Conservation (phyloP, 1,140 invertebrate species). For the Cherax destructor region DNA sequence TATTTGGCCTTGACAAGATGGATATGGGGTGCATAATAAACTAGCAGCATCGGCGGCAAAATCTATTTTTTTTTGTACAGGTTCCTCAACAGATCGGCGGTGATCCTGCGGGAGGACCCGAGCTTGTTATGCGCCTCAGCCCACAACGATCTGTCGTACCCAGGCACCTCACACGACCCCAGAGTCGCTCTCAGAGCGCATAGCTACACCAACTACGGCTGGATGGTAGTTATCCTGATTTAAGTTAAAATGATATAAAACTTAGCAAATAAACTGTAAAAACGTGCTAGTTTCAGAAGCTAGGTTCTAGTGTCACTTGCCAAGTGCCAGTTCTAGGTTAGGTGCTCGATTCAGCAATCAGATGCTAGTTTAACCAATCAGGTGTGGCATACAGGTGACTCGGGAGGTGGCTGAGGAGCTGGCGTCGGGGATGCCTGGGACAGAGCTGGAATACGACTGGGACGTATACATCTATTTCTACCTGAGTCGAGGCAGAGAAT, state of each 20-base stretch:
- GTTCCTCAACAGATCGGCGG: slow-evolving; percentile 53
- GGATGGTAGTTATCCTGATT: slow-evolving; percentile 37
- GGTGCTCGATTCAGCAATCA: too few relatives aligned
- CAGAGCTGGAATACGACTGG: slow-evolving; percentile 35
- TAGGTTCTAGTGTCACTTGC: background rate
- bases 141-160: slow-evolving; percentile 68
- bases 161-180: slow-evolving; percentile 49
- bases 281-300: too few relatives aligned
- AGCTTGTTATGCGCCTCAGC: slow-evolving; percentile 55
- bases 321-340: background rate
- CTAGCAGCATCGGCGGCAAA: too few relatives aligned
- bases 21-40: too few relatives aligned
- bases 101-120: slow-evolving; percentile 43
- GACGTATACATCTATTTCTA: slow-evolving; percentile 43
- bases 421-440: slow-evolving; percentile 2
- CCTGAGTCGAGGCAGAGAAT: slow-evolving; percentile 46
- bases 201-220: slow-evolving; percentile 70
- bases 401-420: slow-evolving; percentile 46
- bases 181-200: slow-evolving; percentile 35
- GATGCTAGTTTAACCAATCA: background rate
- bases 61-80: slow-evolving; percentile 1
- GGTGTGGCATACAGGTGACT: background rate
- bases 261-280: too few relatives aligned
- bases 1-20: too few relatives aligned
- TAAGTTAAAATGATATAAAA: too few relatives aligned